A percentile compares a stretch with the other conserved stretches of the same genome.
Evolutionary conservation across 2,888 invertebrate genomes (phyloP).

Genomic region (Drosophila colorata): DNA sequence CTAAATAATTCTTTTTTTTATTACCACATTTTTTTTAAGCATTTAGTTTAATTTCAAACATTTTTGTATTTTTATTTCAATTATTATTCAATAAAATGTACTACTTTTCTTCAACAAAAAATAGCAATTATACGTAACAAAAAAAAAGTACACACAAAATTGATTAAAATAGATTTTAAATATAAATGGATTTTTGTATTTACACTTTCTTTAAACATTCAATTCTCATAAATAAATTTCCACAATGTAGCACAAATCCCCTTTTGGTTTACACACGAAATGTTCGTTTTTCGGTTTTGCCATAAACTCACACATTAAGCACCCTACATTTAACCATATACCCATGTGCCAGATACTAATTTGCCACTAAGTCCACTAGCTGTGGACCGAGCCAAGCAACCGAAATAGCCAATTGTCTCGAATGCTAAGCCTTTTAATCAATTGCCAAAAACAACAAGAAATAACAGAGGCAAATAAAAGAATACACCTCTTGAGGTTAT

Average conservation of each 20-base stretch:
- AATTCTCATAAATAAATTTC: not conserved
- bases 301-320: constrained; percentile 77
- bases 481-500: fast-evolving
- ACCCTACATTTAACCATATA: constrained; percentile 67
- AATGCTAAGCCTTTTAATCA: constrained; percentile 77
- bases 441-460: constrained; percentile 66
- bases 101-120: too few species aligned
- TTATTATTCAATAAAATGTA: too few species aligned
- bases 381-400: constrained; percentile 11
- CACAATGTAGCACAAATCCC: constrained; percentile 21
- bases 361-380: constrained; percentile 64
- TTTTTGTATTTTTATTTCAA: too few species aligned
- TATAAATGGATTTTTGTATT: too few species aligned
- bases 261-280: constrained; percentile 12
- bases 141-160: not conserved
- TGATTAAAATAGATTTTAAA: too few species aligned
- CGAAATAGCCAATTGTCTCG: constrained; percentile 69
- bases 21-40: too few species aligned
- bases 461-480: not conserved
- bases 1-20: too few species aligned
- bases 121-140: too few species aligned
- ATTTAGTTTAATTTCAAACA: too few species aligned
- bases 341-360: constrained; percentile 55
- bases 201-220: not conserved
- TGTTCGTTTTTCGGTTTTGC: constrained; percentile 28